phyloP scores from a whole-genome alignment of 2,888 invertebrate genomes.

The Erebia epiphron region DNA sequence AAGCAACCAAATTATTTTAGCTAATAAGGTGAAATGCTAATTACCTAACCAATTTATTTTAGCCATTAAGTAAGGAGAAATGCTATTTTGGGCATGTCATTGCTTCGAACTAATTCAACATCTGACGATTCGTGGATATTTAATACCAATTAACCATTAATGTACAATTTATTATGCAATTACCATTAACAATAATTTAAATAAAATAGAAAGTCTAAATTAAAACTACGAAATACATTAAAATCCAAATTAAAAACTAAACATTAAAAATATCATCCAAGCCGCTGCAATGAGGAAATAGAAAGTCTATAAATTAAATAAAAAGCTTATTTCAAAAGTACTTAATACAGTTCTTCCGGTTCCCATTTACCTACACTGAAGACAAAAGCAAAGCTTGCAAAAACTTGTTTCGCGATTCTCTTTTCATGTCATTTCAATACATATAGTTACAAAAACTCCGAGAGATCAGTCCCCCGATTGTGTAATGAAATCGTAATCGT shows the following conservation, averaged over 20 bases:
- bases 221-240: no score
- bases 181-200: not conserved
- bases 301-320: not conserved
- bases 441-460: not conserved
- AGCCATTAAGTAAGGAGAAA: not conserved
- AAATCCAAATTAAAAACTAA: no score
- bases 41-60: slow-evolving; percentile 5
- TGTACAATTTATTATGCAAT: no score
- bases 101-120: not conserved
- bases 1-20: slow-evolving; percentile 3
- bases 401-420: not conserved
- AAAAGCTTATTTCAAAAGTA: not conserved
- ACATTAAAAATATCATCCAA: no score
- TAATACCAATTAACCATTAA: not conserved
- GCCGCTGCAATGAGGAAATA: not conserved
- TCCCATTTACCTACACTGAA: not conserved
- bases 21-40: not conserved
- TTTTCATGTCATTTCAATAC: slow-evolving; percentile 15
- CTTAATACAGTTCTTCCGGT: slow-evolving; percentile 9
- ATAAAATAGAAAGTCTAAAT: not conserved
- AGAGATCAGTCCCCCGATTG: not conserved
- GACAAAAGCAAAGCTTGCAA: slow-evolving; percentile 8
- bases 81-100: not conserved
- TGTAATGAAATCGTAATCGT: no score
- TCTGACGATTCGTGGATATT: not conserved